Conservation (phyloP, 1,140 invertebrate genomes). For the Lasioglossum albipes region DNA sequence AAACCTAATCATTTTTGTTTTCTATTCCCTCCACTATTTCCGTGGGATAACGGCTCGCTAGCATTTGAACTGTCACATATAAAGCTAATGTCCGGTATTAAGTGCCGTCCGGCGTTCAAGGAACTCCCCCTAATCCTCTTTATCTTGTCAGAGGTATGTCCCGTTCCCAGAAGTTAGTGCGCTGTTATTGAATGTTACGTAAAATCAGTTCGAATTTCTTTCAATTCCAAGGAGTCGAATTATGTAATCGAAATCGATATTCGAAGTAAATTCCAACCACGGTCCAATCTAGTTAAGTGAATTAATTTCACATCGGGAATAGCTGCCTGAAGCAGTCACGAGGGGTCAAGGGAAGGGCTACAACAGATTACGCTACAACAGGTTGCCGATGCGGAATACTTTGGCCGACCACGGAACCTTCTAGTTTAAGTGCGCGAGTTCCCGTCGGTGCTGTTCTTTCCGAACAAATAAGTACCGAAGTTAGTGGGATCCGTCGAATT, state of each 20-base stretch:
- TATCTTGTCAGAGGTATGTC: no score
- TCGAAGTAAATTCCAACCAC: not conserved
- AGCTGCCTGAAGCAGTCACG: not conserved
- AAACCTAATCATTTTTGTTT: no score
- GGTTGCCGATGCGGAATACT: not conserved
- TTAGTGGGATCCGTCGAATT: not conserved
- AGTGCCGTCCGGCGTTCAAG: no score
- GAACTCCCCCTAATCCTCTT: no score
- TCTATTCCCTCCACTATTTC: no score
- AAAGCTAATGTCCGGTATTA: no score
- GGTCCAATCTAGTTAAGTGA: constrained; percentile 9
- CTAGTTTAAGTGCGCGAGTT: not conserved
- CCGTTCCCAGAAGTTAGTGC: no score
- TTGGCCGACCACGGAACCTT: not conserved
- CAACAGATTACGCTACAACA: constrained; percentile 3
- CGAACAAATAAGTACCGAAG: not conserved
- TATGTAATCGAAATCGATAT: not conserved
- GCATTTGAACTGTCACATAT: no score
- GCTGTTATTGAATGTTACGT: no score
- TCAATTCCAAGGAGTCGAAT: not conserved
- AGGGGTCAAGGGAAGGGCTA: no score
- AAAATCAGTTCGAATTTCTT: not conserved
- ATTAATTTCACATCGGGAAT: not conserved
- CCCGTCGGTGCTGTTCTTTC: not conserved
- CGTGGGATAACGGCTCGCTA: no score